Conservation (phyloP, 2,888 invertebrate genomes). For the Tyria jacobaeae region DNA sequence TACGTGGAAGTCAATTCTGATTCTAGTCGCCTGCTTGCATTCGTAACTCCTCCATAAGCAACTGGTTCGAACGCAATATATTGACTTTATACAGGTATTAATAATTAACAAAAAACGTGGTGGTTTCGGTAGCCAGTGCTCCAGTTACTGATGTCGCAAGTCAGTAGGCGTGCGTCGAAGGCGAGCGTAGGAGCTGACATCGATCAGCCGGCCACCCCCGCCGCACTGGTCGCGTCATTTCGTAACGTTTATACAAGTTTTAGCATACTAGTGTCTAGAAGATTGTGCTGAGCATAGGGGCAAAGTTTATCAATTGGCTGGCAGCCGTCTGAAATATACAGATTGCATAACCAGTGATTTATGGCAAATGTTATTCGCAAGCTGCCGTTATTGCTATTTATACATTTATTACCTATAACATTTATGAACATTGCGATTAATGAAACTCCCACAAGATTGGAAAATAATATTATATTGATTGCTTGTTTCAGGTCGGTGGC, state of each 20-base stretch:
- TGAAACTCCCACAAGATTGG: background rate
- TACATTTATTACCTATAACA: background rate
- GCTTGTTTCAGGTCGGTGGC: conserved; percentile 83
- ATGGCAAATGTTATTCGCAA: background rate
- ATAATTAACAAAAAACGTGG: conserved; percentile 70
- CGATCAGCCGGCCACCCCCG: conserved; percentile 73
- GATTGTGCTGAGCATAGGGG: conserved; percentile 52
- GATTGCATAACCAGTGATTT: conserved; percentile 20
- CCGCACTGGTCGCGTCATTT: conserved; percentile 56
- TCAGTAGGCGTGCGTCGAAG: conserved; percentile 73
- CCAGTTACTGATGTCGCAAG: conserved; percentile 80
- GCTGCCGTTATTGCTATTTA: background rate
- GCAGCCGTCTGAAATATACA: conserved; percentile 27
- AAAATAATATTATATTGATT: conserved; percentile 28
- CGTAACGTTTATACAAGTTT: conserved; percentile 63
- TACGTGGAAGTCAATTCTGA: conserved; percentile 37
- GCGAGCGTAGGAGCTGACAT: conserved; percentile 76
- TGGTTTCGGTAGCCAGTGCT: conserved; percentile 74
- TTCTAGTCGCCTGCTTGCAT: conserved; percentile 39
- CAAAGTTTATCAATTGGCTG: conserved; percentile 57
- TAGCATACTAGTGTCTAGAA: conserved; percentile 65
- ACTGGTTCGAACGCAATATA: conserved; percentile 58
- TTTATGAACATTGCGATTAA: background rate
- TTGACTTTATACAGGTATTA: conserved; percentile 62
- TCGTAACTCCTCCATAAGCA: conserved; percentile 52